Evolutionary conservation across 2,888 invertebrate species (phyloP).

Genomic region (Dioctria linearis): DNA sequence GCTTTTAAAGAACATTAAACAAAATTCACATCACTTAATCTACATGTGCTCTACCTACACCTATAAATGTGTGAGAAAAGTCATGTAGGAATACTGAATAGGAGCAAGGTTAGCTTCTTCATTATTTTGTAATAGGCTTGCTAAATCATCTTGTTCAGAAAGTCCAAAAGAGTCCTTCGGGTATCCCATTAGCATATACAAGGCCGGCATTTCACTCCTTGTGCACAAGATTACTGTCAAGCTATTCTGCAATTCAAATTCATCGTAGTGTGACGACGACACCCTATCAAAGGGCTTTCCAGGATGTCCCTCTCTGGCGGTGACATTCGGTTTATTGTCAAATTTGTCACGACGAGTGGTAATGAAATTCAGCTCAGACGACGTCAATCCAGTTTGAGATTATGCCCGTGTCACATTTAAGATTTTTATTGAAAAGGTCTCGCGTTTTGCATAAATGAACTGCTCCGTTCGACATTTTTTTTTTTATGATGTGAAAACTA

Average conservation of each 20-base stretch:
- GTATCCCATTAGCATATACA: conserved; percentile 12
- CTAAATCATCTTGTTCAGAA: not conserved
- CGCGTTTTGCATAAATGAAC: not conserved
- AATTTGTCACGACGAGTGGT: conserved; percentile 37
- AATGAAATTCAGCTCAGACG: conserved; percentile 42
- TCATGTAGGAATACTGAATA: not conserved
- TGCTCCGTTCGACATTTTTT: too few species aligned
- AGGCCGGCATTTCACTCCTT: not conserved
- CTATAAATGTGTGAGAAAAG: not conserved
- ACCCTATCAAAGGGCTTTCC: conserved; percentile 14
- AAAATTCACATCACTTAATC: too few species aligned
- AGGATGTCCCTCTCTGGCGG: conserved; percentile 19
- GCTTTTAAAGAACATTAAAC: too few species aligned
- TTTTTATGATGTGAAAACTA: too few species aligned
- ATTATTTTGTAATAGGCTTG: conserved; percentile 37
- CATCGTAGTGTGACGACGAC: not conserved
- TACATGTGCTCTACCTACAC: too few species aligned
- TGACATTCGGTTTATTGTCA: conserved; percentile 37
- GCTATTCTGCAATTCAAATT: conserved; percentile 41
- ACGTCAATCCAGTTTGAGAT: conserved; percentile 23
- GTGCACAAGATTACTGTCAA: conserved; percentile 14
- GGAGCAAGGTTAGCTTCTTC: conserved; percentile 16
- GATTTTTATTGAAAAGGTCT: conserved; percentile 15
- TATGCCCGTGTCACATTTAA: conserved; percentile 10
- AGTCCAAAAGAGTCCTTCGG: conserved; percentile 4